Conservation (phyloP, 2,797 vertebrate genomes). For the Scyliorhinus canicula region DNA sequence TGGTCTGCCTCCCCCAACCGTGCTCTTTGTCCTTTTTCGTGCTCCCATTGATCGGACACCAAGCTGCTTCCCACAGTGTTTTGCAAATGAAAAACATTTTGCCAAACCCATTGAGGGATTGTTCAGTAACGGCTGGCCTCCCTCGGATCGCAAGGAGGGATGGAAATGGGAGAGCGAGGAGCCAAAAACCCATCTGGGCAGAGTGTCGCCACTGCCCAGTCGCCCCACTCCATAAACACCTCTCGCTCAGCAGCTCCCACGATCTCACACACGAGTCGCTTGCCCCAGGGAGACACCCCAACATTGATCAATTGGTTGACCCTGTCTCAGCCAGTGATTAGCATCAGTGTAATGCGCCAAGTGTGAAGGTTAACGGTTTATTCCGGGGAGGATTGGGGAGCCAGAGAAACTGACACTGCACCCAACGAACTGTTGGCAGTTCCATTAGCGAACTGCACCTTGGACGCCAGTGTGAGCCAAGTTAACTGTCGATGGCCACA, state of each 20-base stretch:
- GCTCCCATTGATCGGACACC: background rate
- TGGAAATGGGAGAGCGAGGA: too few relatives aligned
- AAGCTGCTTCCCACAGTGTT: background rate
- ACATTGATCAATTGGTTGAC: background rate
- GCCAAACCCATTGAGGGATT: background rate
- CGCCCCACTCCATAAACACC: background rate
- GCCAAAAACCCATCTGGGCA: background rate
- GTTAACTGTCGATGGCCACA: background rate
- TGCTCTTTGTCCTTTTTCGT: too few relatives aligned
- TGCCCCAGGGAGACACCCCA: background rate
- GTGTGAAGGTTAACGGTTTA: background rate
- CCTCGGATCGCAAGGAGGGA: background rate
- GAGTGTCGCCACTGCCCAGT: background rate
- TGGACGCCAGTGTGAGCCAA: background rate
- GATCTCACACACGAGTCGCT: background rate
- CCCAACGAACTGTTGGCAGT: too few relatives aligned
- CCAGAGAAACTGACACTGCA: too few relatives aligned
- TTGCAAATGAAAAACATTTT: background rate
- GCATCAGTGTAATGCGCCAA: background rate
- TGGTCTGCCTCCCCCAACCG: background rate
- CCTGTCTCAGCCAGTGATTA: background rate
- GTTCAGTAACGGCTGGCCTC: background rate
- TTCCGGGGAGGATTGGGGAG: background rate
- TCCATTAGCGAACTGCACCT: background rate
- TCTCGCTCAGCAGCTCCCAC: background rate